These are phyloP conservation scores for Rutilus rutilus DNA, from an alignment of 2,113 vertebrate species.

Conservation along the genomic window DNA sequence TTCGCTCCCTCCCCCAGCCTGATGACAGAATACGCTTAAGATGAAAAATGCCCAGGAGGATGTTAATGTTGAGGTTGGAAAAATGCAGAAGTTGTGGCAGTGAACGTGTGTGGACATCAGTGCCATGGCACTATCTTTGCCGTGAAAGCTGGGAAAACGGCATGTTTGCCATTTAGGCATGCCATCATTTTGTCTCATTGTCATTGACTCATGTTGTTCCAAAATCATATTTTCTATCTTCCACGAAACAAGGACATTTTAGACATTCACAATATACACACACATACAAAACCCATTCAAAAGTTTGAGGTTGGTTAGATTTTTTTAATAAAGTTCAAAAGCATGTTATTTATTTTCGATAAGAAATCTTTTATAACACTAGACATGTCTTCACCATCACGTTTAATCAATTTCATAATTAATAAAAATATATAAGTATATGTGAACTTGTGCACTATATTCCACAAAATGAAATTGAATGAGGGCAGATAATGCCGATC, in stretches of 20 bases:
- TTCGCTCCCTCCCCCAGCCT: conserved; percentile 40
- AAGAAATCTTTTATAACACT: no score
- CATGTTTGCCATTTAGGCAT: neutral
- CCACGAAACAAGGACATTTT: neutral
- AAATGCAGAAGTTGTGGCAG: conserved; percentile 58
- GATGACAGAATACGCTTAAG: conserved; percentile 72
- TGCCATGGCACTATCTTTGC: conserved; percentile 16
- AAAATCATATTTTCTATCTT: neutral
- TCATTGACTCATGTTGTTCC: neutral
- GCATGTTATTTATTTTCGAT: neutral
- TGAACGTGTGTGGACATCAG: conserved; percentile 42
- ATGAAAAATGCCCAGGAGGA: conserved; percentile 75
- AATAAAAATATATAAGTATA: no score
- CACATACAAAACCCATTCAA: neutral
- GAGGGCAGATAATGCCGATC: neutral
- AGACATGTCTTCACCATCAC: neutral
- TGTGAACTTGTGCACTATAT: neutral
- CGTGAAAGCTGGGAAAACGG: neutral
- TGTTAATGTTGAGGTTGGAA: conserved; percentile 68
- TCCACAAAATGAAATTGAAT: neutral
- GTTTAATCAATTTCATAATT: neutral
- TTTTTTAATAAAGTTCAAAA: neutral
- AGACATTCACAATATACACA: no score
- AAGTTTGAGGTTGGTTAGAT: neutral
- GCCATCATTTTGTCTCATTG: neutral